These are phyloP conservation scores for Leuciscus idus DNA, from an alignment of 2,113 vertebrate genomes.

Conservation along the genomic window DNA sequence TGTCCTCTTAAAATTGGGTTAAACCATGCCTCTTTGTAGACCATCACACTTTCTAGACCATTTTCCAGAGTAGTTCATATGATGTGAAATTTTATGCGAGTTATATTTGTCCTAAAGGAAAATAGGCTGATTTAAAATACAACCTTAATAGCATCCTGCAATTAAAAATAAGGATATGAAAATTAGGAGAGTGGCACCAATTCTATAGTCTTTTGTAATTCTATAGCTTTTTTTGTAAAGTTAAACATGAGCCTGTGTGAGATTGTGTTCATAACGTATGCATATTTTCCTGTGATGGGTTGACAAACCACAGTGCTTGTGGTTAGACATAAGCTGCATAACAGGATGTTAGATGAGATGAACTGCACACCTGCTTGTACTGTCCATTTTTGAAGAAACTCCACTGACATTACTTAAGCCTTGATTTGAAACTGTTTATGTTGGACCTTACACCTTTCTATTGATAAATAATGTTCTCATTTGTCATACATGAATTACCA, in stretches of 20 bases:
- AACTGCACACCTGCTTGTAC: not conserved
- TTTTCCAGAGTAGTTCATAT: no score
- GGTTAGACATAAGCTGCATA: slow-evolving; percentile 36
- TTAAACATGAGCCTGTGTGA: not conserved
- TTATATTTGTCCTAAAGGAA: no score
- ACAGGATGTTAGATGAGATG: slow-evolving; percentile 37
- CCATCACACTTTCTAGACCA: not conserved
- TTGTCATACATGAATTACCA: not conserved
- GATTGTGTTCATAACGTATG: not conserved
- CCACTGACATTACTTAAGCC: not conserved
- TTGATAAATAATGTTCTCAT: not conserved
- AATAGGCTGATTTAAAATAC: no score
- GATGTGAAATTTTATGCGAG: no score
- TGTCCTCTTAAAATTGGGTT: not conserved
- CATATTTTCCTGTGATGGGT: not conserved
- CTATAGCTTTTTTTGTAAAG: no score
- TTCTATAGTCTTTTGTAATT: no score
- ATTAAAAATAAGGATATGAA: no score
- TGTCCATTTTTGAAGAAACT: not conserved
- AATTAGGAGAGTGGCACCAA: no score
- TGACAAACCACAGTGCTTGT: slow-evolving; percentile 37
- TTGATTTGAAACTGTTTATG: not conserved
- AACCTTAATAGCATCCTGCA: no score
- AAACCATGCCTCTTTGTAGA: not conserved
- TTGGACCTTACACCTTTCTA: no score